A percentile compares a stretch with the other conserved stretches of the same genome.
phyloP scores from a whole-genome alignment of 2,888 invertebrate species.

The Agriopis aurantiaria region DNA sequence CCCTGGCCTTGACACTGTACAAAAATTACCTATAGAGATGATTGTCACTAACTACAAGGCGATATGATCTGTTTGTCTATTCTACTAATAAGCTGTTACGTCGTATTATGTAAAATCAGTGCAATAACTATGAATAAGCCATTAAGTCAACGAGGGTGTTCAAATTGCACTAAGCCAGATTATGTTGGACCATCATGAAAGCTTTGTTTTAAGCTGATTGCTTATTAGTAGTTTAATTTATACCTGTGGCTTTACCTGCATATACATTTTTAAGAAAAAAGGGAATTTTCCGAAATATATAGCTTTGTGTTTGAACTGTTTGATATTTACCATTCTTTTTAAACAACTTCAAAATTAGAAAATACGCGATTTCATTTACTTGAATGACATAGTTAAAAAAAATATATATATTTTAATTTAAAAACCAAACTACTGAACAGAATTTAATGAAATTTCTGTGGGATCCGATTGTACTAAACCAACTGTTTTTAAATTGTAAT shows the following conservation, averaged over 20 bases:
- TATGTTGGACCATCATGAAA: conserved; percentile 46
- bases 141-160: conserved; percentile 21
- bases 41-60: neutral
- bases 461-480: too few species aligned
- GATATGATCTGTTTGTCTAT: conserved; percentile 12
- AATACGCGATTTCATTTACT: too few species aligned
- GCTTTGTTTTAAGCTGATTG: conserved; percentile 47
- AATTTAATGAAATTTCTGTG: too few species aligned
- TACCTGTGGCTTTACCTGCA: neutral
- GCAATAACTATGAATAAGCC: conserved; percentile 27
- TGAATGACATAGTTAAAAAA: too few species aligned
- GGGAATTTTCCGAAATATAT: neutral
- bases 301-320: neutral
- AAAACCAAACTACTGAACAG: too few species aligned
- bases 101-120: conserved; percentile 31
- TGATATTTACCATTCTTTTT: too few species aligned
- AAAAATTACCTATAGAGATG: too few species aligned
- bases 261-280: neutral
- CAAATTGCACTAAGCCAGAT: conserved; percentile 25
- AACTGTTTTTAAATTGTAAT: too few species aligned
- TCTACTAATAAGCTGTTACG: conserved; percentile 12
- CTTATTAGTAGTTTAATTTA: neutral
- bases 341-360: too few species aligned
- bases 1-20: too few species aligned
- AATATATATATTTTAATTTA: too few species aligned